Percentiles rank a stretch among this genome's conserved stretches.
Conservation (phyloP, 2,797 vertebrate species). For the Coccyzus lansbergi region DNA sequence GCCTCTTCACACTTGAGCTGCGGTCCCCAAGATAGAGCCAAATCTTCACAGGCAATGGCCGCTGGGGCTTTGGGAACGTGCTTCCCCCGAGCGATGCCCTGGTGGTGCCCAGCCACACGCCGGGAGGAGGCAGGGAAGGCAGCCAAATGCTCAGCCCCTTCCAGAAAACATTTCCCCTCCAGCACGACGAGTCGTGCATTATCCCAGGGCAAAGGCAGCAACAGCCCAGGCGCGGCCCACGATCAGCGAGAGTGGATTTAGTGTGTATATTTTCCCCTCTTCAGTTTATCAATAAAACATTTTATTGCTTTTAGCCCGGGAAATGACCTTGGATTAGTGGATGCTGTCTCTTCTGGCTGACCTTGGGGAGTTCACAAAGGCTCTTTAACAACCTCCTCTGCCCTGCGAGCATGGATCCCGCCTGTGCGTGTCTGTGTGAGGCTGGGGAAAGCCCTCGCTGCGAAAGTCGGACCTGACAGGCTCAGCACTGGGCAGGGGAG, state of each 20-base stretch:
- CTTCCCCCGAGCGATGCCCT: neutral
- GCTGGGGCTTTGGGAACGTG: neutral
- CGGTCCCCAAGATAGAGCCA: conserved; percentile 18
- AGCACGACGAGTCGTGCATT: neutral
- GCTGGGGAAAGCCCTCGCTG: conserved; percentile 7
- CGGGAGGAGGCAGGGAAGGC: neutral
- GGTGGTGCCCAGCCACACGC: neutral
- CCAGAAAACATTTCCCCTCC: neutral
- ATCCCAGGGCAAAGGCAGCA: neutral
- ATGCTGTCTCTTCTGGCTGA: conserved; percentile 81
- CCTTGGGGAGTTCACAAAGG: conserved; percentile 86
- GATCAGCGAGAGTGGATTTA: conserved; percentile 17
- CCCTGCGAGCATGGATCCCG: conserved; percentile 59
- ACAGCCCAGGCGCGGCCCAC: neutral
- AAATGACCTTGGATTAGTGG: conserved; percentile 86
- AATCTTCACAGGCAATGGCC: conserved; percentile 13
- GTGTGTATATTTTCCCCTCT: conserved; percentile 37
- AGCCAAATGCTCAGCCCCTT: conserved; percentile 5
- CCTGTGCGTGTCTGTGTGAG: neutral
- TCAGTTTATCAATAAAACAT: conserved; percentile 90
- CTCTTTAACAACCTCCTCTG: conserved; percentile 67
- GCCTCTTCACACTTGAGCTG: neutral
- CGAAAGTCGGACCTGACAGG: neutral
- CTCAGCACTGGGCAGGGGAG: conserved; percentile 34
- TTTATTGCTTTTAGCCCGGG: conserved; percentile 90